phyloP scores from a whole-genome alignment of 1,140 invertebrate species.

The Psilanteris sp. region DNA sequence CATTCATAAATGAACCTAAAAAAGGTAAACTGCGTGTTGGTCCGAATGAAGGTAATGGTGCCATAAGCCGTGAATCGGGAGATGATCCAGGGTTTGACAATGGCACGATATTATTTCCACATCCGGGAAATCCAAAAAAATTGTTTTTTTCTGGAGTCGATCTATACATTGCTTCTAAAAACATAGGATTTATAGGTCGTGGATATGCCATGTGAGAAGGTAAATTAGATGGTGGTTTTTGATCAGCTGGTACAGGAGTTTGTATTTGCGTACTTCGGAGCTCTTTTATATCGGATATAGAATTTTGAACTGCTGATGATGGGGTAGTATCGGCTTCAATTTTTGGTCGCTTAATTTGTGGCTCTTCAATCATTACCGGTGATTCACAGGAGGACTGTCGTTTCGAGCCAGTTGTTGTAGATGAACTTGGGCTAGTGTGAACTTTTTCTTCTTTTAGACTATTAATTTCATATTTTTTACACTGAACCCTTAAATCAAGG shows the following conservation, averaged over 20 bases:
- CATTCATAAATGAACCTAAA: conserved; percentile 85
- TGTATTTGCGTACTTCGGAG: conserved; percentile 6
- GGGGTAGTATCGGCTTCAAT: conserved; percentile 10
- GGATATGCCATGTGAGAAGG: conserved; percentile 87
- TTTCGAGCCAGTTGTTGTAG: background rate
- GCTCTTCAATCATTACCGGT: conserved; percentile 25
- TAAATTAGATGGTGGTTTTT: conserved; percentile 47
- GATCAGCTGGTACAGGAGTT: conserved; percentile 13
- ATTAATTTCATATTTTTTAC: conserved; percentile 75
- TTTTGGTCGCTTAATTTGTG: background rate
- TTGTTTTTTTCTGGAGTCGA: conserved; percentile 68
- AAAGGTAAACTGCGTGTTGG: conserved; percentile 85
- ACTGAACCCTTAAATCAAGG: conserved; percentile 85
- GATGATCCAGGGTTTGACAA: conserved; percentile 62
- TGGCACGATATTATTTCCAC: conserved; percentile 56
- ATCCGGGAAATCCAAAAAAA: conserved; percentile 81
- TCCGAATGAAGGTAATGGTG: conserved; percentile 82
- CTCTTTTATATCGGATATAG: conserved; percentile 11
- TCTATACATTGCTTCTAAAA: conserved; percentile 87
- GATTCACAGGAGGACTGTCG: background rate
- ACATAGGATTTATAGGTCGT: conserved; percentile 87
- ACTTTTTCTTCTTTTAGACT: conserved; percentile 20
- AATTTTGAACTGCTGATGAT: background rate
- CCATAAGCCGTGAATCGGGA: conserved; percentile 78
- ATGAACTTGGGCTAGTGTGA: background rate